A percentile compares a stretch with the other conserved stretches of the same genome.
Evolutionary conservation across 1,140 invertebrate species (phyloP).

Genomic region (Gryllus bimaculatus): DNA sequence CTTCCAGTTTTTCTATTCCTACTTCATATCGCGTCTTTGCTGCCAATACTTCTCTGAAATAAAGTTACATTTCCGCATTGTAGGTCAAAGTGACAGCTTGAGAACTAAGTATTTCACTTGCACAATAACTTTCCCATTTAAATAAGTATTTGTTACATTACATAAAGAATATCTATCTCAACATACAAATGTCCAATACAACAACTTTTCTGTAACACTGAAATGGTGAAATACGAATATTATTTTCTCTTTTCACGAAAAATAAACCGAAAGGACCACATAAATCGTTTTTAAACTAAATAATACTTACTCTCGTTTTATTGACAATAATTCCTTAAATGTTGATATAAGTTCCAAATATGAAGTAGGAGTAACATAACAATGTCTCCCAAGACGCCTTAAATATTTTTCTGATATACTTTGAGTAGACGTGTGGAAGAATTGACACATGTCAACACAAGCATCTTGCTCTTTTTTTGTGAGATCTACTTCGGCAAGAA

Average conservation of each 20-base stretch:
- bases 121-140: neutral
- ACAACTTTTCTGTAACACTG: neutral
- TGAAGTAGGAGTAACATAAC: slow-evolving; percentile 90
- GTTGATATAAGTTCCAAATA: slow-evolving; percentile 88
- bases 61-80: slow-evolving; percentile 15
- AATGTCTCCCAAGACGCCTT: slow-evolving; percentile 59
- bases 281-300: neutral
- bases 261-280: neutral
- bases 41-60: slow-evolving; percentile 46
- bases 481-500: slow-evolving; percentile 77
- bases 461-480: slow-evolving; percentile 57
- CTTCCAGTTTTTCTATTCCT: slow-evolving; percentile 53
- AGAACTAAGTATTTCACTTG: neutral
- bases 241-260: neutral
- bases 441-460: slow-evolving; percentile 80
- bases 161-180: neutral
- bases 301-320: slow-evolving; percentile 59
- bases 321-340: slow-evolving; percentile 72
- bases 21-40: slow-evolving; percentile 21
- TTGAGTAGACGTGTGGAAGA: slow-evolving; percentile 80
- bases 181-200: neutral
- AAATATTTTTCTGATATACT: slow-evolving; percentile 62
- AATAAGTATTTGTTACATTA: neutral
- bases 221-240: too few relatives aligned
- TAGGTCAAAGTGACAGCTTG: neutral